Conservation (phyloP, 1,140 invertebrate species). For the Lordiphosa stackelbergi region DNA sequence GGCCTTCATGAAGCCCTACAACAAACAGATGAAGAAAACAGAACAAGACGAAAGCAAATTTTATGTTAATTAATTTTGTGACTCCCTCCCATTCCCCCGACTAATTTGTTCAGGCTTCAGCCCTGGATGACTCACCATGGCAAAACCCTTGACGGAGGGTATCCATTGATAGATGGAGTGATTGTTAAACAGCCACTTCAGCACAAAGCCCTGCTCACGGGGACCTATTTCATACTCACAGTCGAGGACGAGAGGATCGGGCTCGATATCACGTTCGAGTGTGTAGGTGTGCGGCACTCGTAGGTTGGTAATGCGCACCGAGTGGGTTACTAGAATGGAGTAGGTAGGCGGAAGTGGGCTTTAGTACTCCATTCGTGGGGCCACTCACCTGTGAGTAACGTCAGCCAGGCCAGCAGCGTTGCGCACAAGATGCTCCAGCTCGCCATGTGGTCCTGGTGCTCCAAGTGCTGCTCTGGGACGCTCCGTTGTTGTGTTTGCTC, state of each 20-base stretch:
- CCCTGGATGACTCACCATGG: conserved; percentile 67
- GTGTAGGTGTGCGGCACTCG: conserved; percentile 74
- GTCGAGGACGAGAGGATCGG: conserved; percentile 72
- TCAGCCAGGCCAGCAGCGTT: conserved; percentile 63
- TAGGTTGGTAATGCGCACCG: conserved; percentile 74
- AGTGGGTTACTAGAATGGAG: conserved; percentile 49
- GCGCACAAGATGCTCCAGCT: conserved; percentile 57
- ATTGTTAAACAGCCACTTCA: conserved; percentile 77
- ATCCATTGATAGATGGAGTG: conserved; percentile 77
- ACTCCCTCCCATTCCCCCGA: conserved; percentile 4
- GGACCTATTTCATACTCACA: conserved; percentile 74
- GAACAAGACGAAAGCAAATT: conserved; percentile 34
- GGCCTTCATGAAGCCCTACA: conserved; percentile 75
- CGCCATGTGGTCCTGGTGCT: conserved; percentile 46
- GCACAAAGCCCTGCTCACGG: conserved; percentile 71
- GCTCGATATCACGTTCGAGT: conserved; percentile 66
- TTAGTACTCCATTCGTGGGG: not conserved
- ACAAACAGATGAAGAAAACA: conserved; percentile 15
- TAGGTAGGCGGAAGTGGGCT: not conserved
- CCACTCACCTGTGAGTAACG: conserved; percentile 62
- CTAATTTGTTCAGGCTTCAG: not conserved
- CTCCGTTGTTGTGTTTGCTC: conserved; percentile 19
- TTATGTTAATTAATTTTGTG: conserved; percentile 67
- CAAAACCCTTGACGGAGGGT: conserved; percentile 73
- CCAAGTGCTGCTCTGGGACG: conserved; percentile 23